Base-by-base conservation (phyloP, 2,113 vertebrate species). In the Cheirogaleus medius region DNA sequence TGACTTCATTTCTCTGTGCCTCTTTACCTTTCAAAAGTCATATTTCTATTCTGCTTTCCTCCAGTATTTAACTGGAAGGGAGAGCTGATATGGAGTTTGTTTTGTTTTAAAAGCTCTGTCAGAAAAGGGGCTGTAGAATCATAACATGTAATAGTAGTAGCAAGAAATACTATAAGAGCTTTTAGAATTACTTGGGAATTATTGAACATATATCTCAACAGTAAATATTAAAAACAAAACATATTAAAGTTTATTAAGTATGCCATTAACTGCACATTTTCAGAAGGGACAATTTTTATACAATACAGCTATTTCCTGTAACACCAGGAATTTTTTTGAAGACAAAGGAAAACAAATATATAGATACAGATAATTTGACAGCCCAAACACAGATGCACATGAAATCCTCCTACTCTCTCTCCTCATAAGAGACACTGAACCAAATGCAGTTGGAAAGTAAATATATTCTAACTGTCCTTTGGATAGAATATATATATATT, bases 81-180 rank as follows among this genome's bases (percentile, higher is more conserved):
- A 3, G 3, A 10, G 3, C n/a, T 42, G 34, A 58, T 39, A 84
- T 17, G 20, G 82, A 54, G 27, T 84, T 64, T 95, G 49, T 60
- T 95, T 95, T 80, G 29, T 83, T 74, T 88, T 95, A 44, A 92
- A 90, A 92, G 20, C 20, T 77, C 39, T 87, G 14, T 60, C 39
- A 47, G 52, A 34, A 66, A 87, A 91, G 49, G 13, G n/a, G 66
- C 64, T 37, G 42, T 27, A 69, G 64, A 89, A 90, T 49, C 44
- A 95, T 86, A 86, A 74, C 6, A 47, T 81, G 52, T 37, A 49
- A 29, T 80, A 56, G 25, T 63, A n/a, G 63, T 42, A 64, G 71
- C 25, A 78, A 42, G 84, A 73, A 87, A 71, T 71, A 95, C 69
- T 42, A 1, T 80, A 68, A 20, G 18, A 78, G 37, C 39, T 73